These are phyloP conservation scores for Spodoptera frugiperda DNA, from an alignment of 1,140 invertebrate genomes.

Conservation along the genomic window DNA sequence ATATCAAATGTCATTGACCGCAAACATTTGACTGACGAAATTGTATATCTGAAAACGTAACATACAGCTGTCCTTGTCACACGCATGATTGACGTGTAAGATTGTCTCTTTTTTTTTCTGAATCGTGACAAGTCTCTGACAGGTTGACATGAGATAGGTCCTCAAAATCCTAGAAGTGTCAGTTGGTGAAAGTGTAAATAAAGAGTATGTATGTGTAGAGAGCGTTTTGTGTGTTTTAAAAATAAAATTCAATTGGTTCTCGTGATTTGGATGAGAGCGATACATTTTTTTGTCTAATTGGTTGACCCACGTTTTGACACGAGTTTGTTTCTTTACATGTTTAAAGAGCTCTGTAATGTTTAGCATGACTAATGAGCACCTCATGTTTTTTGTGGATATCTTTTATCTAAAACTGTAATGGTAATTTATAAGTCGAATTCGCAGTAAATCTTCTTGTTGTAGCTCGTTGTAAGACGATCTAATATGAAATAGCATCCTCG, in stretches of 20 bases:
- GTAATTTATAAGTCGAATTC: too few species aligned
- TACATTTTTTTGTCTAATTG: slow-evolving; percentile 17
- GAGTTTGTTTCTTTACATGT: neutral
- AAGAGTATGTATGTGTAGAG: slow-evolving; percentile 63
- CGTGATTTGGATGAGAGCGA: neutral
- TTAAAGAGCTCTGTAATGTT: neutral
- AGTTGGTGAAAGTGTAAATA: slow-evolving; percentile 74
- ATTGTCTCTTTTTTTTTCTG: slow-evolving; percentile 40
- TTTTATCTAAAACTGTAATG: too few species aligned
- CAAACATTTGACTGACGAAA: slow-evolving; percentile 53
- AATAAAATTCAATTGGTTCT: slow-evolving; percentile 45
- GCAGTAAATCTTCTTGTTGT: too few species aligned
- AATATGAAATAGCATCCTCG: too few species aligned
- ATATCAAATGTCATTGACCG: slow-evolving; percentile 56
- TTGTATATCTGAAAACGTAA: slow-evolving; percentile 49
- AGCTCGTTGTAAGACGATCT: too few species aligned
- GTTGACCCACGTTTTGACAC: neutral
- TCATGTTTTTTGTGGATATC: too few species aligned
- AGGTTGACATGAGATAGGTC: slow-evolving; percentile 49
- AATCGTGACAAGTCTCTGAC: slow-evolving; percentile 38
- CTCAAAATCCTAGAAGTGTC: slow-evolving; percentile 53
- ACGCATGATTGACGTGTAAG: slow-evolving; percentile 33
- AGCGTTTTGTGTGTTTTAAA: slow-evolving; percentile 64
- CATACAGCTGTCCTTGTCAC: slow-evolving; percentile 29
- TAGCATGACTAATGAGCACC: neutral